These are phyloP conservation scores for Antheraea yamamai DNA, from an alignment of 2,888 invertebrate species.

Conservation along the genomic window DNA sequence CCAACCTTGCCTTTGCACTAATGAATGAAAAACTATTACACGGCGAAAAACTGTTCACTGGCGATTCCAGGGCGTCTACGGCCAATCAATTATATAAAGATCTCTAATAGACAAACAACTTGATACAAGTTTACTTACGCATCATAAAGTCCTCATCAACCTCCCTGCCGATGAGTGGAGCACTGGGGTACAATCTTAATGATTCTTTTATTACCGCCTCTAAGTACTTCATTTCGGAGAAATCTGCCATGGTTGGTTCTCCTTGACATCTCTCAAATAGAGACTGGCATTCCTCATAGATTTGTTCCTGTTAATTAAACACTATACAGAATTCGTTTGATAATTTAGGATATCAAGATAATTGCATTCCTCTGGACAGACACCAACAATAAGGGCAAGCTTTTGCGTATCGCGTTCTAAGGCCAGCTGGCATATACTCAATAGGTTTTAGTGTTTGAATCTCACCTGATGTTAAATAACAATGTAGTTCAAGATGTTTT, in stretches of 20 bases:
- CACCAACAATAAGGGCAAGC: too few species aligned
- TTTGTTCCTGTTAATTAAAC: slow-evolving; percentile 51
- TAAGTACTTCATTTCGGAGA: slow-evolving; percentile 85
- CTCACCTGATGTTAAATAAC: too few species aligned
- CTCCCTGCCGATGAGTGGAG: slow-evolving; percentile 83
- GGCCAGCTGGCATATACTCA: too few species aligned
- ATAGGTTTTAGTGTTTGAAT: too few species aligned
- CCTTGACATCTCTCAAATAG: slow-evolving; percentile 64
- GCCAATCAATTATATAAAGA: not conserved
- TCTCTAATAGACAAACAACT: too few species aligned
- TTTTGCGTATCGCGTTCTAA: too few species aligned
- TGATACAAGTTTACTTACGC: slow-evolving; percentile 57
- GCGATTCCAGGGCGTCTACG: not conserved
- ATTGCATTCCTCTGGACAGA: too few species aligned
- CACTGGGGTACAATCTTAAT: slow-evolving; percentile 85
- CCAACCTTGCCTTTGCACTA: too few species aligned
- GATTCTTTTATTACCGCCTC: slow-evolving; percentile 87
- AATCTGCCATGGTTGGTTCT: slow-evolving; percentile 75
- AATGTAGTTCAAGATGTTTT: too few species aligned
- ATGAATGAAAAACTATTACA: too few species aligned
- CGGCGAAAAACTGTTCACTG: not conserved
- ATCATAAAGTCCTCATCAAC: slow-evolving; percentile 83
- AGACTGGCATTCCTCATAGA: slow-evolving; percentile 62
- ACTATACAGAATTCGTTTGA: not conserved
- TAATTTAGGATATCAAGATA: too few species aligned